Conservation (phyloP, 2,797 vertebrate genomes). For the Discoglossus pictus region DNA sequence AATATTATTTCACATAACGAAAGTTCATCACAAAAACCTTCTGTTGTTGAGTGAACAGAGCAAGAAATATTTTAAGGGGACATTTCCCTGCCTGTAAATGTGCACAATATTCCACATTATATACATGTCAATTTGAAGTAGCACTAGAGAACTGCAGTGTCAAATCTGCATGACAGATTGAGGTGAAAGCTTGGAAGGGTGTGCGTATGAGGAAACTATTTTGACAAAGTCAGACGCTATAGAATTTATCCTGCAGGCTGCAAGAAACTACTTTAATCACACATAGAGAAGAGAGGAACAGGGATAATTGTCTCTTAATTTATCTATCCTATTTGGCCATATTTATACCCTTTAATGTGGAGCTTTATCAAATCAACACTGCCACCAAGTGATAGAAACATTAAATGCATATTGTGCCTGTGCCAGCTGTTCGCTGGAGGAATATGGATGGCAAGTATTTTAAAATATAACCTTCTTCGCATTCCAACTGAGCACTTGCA, state of each 20-base stretch:
- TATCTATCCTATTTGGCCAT: slow-evolving; percentile 65
- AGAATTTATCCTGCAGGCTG: slow-evolving; percentile 85
- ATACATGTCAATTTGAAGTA: slow-evolving; percentile 96
- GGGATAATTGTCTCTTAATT: slow-evolving; percentile 73
- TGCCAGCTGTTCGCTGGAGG: neutral
- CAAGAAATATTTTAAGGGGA: slow-evolving; percentile 54
- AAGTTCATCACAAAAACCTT: too few relatives aligned
- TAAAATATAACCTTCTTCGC: slow-evolving; percentile 34
- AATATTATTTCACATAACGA: too few relatives aligned
- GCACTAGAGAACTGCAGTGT: slow-evolving; percentile 89
- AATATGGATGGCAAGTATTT: slow-evolving; percentile 20
- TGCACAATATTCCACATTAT: slow-evolving; percentile 98
- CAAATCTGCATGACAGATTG: slow-evolving; percentile 99
- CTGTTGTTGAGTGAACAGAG: too few relatives aligned
- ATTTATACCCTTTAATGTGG: slow-evolving; percentile 54
- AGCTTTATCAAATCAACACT: slow-evolving; percentile 59
- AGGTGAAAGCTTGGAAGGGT: slow-evolving; percentile 93
- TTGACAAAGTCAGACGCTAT: slow-evolving; percentile 82
- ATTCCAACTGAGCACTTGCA: slow-evolving; percentile 37
- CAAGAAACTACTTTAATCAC: slow-evolving; percentile 67
- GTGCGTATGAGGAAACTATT: slow-evolving; percentile 85
- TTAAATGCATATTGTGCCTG: slow-evolving; percentile 1
- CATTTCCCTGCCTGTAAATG: slow-evolving; percentile 87
- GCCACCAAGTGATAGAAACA: slow-evolving; percentile 69
- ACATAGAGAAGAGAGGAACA: slow-evolving; percentile 57